Base-by-base conservation (phyloP, 2,888 invertebrate species). In the Gryllus longicercus region DNA sequence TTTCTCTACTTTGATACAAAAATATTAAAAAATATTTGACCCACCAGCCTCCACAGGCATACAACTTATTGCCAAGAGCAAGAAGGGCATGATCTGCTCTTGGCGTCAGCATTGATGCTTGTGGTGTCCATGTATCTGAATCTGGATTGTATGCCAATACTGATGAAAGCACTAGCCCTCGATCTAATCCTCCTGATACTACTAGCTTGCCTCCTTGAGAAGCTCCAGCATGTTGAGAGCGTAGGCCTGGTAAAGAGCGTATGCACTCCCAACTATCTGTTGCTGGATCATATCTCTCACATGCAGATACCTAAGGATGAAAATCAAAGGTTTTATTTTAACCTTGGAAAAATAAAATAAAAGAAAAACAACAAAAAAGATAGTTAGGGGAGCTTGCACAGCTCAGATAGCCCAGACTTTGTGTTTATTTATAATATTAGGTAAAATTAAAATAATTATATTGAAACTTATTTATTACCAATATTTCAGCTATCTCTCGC, bases 1-100 rank as follows among this genome's bases (percentile, higher is more conserved):
- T 38, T 8, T 8, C 4, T 4, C 25, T 38, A 38, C 38, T 38
- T 38, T 38, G 5, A 38, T 38, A 38, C 38, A 38, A 1, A 38
- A 1, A 8, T 38, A 8, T 38, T 38, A 38, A 38, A 38, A 38
- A 38, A 38, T 8, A 4, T 38, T 38, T 12, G 14, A 63, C 82
- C 81, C 89, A 89, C 92, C 91, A 93, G 50, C 92, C 92, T 5
- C 92, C 92, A 84, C 91, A 92, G 3, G 91, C 90, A 84, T 91
- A 92, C 76, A 93, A 86, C 81, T 88, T 88, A 82, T 90, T 89
- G 25, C 84, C 84, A 63, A 91, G 88, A 11, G 88, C 87, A 23
- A 92, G 86, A 88, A 92, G 90, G 1, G 90, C 90, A 85, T 93
- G 93, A 85, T 93, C 92, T 0, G 92, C 92, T 83, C 92, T 86